Evolutionary conservation across 30 jellyfish, hydroid and myxozoan genomes (phyloP).

Genomic region (Pseudorhiza aurosa): DNA sequence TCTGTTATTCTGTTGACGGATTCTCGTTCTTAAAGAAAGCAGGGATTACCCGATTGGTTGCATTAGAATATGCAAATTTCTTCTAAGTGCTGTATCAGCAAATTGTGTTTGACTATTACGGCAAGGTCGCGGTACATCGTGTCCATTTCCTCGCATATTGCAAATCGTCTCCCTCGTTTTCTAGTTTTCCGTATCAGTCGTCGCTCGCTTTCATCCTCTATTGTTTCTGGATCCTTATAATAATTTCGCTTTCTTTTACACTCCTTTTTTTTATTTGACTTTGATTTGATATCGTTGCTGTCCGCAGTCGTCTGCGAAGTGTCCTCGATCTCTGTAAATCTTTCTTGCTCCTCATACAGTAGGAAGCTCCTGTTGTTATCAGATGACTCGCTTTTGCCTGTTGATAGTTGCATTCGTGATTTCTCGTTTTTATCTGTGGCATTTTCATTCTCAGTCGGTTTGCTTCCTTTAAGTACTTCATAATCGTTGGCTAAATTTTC

Average conservation of each 20-base stretch:
- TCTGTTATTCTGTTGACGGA: no score
- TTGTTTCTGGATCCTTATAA: not conserved
- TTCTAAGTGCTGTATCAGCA: conserved; percentile 77
- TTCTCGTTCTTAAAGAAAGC: no score
- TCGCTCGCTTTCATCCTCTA: conserved; percentile 30
- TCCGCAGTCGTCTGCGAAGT: not conserved
- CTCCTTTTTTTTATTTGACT: not conserved
- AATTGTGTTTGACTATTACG: conserved; percentile 70
- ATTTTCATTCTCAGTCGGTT: not conserved
- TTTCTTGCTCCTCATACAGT: not conserved
- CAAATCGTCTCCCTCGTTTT: conserved; percentile 66
- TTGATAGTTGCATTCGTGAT: not conserved
- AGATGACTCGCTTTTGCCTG: not conserved
- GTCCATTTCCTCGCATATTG: conserved; percentile 77
- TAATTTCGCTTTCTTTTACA: conserved; percentile 3
- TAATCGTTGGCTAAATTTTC: conserved; percentile 7
- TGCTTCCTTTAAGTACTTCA: not conserved
- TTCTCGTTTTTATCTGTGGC: not conserved
- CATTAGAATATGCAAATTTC: conserved; percentile 83
- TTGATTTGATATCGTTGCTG: not conserved
- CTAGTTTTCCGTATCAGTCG: conserved; percentile 42
- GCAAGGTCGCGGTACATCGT: conserved; percentile 66
- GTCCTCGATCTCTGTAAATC: not conserved
- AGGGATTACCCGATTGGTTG: no score
- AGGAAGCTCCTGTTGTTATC: no score